A percentile compares a stretch with the other conserved stretches of the same genome.
These are phyloP conservation scores for Nephrocerus scutellatus DNA, from an alignment of 2,888 invertebrate species.

Conservation along the genomic window DNA sequence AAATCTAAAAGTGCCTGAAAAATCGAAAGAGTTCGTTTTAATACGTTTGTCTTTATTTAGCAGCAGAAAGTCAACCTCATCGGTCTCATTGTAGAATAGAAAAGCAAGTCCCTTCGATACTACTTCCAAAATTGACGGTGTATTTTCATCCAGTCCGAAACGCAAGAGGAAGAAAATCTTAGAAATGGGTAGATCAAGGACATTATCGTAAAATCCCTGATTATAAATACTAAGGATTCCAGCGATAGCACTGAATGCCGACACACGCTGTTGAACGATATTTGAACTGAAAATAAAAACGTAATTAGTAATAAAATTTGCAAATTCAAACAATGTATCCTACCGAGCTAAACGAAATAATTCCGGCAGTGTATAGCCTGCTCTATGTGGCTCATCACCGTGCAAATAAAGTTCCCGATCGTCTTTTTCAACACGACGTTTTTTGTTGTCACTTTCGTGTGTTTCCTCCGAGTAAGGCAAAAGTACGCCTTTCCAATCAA, in stretches of 20 bases:
- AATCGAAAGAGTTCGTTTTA: not conserved
- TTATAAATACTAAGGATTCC: slow-evolving; percentile 67
- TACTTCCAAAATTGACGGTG: slow-evolving; percentile 65
- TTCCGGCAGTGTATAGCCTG: slow-evolving; percentile 87
- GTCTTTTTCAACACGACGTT: slow-evolving; percentile 38
- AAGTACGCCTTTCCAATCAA: slow-evolving; percentile 74
- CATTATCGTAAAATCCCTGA: slow-evolving; percentile 68
- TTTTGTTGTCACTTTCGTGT: slow-evolving; percentile 35
- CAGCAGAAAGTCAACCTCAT: slow-evolving; percentile 53
- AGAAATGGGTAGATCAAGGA: slow-evolving; percentile 67
- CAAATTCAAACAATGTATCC: not conserved
- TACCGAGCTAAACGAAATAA: slow-evolving; percentile 67
- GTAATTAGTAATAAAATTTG: not conserved
- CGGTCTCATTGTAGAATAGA: slow-evolving; percentile 67
- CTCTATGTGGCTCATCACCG: slow-evolving; percentile 83
- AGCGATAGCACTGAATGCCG: slow-evolving; percentile 72
- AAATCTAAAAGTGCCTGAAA: slow-evolving; percentile 57
- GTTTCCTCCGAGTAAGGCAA: slow-evolving; percentile 63
- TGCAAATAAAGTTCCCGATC: slow-evolving; percentile 75
- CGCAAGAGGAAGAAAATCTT: slow-evolving; percentile 74
- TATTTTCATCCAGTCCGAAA: slow-evolving; percentile 80
- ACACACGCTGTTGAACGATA: slow-evolving; percentile 74
- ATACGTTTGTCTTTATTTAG: not conserved
- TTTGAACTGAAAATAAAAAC: slow-evolving; percentile 51
- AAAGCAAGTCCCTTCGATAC: slow-evolving; percentile 68